Evolutionary conservation across 2,888 invertebrate species (phyloP).

Genomic region (Macropis europaea): DNA sequence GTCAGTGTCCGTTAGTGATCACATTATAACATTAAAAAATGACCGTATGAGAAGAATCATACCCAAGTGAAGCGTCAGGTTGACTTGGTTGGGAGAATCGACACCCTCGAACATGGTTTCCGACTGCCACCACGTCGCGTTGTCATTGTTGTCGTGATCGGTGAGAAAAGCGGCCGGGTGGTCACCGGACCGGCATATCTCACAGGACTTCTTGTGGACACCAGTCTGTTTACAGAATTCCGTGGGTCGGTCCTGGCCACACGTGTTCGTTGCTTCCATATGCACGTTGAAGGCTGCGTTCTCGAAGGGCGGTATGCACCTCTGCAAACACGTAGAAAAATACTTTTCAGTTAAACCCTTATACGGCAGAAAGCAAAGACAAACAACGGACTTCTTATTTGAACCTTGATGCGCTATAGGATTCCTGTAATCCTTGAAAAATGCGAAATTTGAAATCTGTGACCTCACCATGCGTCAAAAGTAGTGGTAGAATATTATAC

Average conservation of each 20-base stretch:
- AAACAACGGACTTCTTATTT: too few species aligned
- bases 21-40: too few species aligned
- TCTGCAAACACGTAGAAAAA: constrained; percentile 81
- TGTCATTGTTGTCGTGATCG: constrained; percentile 93
- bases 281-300: constrained; percentile 95
- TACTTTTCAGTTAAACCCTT: background rate
- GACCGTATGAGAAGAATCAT: too few species aligned
- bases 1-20: too few species aligned
- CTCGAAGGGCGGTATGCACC: constrained; percentile 97
- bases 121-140: constrained; percentile 98
- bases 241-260: constrained; percentile 88
- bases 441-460: too few species aligned
- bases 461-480: too few species aligned
- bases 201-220: constrained; percentile 88
- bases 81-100: constrained; percentile 95
- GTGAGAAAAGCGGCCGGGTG: constrained; percentile 91
- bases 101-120: constrained; percentile 98
- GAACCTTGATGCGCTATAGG: too few species aligned
- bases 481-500: too few species aligned
- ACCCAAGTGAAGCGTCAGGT: constrained; percentile 94
- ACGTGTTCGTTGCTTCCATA: constrained; percentile 97
- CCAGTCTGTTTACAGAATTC: constrained; percentile 97
- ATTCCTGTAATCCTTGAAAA: too few species aligned
- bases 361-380: too few species aligned
- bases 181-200: constrained; percentile 86